Conservation (phyloP, 2,888 invertebrate species). For the Acanthosoma haemorrhoidale region DNA sequence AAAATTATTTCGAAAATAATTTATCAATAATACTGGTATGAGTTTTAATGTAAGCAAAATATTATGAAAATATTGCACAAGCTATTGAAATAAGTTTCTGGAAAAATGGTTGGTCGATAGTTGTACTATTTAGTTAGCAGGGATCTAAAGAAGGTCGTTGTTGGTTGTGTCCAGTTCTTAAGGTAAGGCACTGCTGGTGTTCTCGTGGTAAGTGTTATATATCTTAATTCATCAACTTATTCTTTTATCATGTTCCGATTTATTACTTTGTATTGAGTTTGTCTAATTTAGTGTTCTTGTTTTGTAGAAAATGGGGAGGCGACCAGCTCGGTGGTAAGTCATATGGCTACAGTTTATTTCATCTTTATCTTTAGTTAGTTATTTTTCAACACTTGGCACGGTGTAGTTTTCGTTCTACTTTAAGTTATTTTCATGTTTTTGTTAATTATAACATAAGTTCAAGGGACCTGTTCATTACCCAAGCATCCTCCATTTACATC, state of each 20-base stretch:
- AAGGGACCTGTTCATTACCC: too few species aligned
- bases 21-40: too few species aligned
- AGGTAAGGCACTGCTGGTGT: background rate
- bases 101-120: background rate
- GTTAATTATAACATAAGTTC: too few species aligned
- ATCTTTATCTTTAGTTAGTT: too few species aligned
- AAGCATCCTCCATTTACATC: too few species aligned
- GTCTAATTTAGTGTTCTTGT: slow-evolving; percentile 24
- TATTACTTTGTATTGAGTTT: background rate
- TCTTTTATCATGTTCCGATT: background rate
- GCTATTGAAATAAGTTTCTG: background rate
- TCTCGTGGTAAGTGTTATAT: slow-evolving; percentile 11
- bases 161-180: too few species aligned
- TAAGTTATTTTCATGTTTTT: too few species aligned
- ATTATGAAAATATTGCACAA: too few species aligned
- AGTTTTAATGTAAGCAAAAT: too few species aligned
- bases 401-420: too few species aligned
- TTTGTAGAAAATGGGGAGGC: slow-evolving; percentile 84
- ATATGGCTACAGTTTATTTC: slow-evolving; percentile 37
- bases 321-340: slow-evolving; percentile 96
- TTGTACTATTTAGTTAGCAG: background rate
- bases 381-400: too few species aligned
- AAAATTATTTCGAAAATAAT: too few species aligned
- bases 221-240: background rate
- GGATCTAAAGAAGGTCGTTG: background rate